Conservation (phyloP, 2,888 invertebrate species). For the Odontomyia ornata region DNA sequence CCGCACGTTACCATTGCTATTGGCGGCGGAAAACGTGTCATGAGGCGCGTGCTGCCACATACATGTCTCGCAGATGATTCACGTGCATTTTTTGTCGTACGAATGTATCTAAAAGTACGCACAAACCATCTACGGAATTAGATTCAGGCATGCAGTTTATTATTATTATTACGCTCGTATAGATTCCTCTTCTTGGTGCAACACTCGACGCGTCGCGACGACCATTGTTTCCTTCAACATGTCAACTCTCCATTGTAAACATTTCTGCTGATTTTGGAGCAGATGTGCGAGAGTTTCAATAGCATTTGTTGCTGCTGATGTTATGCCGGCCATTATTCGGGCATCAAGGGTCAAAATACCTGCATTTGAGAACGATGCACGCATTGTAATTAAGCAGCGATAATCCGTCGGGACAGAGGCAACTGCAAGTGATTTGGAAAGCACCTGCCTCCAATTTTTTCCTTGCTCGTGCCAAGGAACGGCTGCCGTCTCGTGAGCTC, state of each 20-base stretch:
- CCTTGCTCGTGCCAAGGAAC: neutral
- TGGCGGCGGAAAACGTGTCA: neutral
- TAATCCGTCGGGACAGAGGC: neutral
- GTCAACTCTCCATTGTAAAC: neutral
- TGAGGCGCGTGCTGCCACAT: neutral
- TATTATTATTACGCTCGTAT: neutral
- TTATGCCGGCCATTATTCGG: neutral
- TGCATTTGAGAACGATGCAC: neutral
- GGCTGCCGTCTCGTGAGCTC: neutral
- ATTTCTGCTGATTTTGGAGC: neutral
- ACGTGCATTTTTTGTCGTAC: neutral
- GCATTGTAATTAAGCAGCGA: neutral
- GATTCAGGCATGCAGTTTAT: neutral
- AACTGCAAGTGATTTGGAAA: neutral
- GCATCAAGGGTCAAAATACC: neutral
- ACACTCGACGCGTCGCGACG: neutral
- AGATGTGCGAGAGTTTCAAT: neutral
- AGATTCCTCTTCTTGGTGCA: neutral
- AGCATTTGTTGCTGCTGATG: no score
- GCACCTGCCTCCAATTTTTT: neutral
- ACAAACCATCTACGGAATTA: neutral
- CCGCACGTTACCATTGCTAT: neutral
- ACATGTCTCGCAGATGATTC: neutral
- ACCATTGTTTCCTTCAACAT: neutral
- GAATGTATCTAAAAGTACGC: neutral